These are phyloP conservation scores for Cebus imitator DNA, from an alignment of 2,113 vertebrate species.

Conservation along the genomic window DNA sequence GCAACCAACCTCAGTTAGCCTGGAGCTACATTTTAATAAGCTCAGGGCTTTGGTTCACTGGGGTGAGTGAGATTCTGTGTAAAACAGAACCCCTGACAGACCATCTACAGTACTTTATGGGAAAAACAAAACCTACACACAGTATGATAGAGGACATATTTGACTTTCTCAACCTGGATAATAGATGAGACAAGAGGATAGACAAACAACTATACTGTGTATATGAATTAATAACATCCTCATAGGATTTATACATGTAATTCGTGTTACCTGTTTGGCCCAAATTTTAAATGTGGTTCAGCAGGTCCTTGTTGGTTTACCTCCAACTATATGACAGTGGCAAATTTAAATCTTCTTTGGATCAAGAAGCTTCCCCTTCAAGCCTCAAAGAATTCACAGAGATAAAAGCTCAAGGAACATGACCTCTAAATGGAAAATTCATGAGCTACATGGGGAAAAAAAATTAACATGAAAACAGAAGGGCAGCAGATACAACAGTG, in stretches of 20 bases:
- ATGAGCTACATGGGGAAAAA: neutral
- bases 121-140: neutral
- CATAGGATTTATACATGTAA: neutral
- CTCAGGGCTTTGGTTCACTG: neutral
- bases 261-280: neutral
- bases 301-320: neutral
- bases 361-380: neutral
- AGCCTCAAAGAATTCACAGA: neutral
- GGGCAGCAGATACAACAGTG: neutral
- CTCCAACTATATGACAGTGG: neutral
- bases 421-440: neutral
- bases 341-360: conserved; percentile 15
- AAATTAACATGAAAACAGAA: neutral
- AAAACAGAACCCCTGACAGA: neutral
- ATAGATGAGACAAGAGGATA: neutral
- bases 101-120: neutral
- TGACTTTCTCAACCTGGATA: neutral
- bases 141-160: neutral
- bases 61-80: neutral
- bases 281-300: neutral
- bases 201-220: neutral
- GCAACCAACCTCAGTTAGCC: neutral
- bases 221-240: neutral
- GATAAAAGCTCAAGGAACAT: neutral
- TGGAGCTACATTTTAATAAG: neutral